A percentile compares a stretch with the other conserved stretches of the same genome.
phyloP scores from a whole-genome alignment of 1,140 invertebrate genomes.

The Diachasma alloeum region DNA sequence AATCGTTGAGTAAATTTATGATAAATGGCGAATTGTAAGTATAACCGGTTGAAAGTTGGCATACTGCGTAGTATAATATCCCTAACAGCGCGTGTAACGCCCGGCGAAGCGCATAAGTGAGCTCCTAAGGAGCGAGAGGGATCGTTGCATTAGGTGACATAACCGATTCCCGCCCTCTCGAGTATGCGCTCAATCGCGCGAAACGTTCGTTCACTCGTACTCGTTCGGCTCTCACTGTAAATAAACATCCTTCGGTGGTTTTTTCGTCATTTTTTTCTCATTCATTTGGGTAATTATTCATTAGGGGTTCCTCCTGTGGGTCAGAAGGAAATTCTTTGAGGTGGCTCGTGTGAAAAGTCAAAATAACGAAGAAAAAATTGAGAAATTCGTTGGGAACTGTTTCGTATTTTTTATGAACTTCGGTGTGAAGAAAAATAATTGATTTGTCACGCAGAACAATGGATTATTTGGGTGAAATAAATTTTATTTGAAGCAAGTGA shows the following conservation, averaged over 20 bases:
- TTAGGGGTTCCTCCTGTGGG: no score
- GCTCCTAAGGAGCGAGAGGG: constrained; percentile 4
- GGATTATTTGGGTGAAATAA: no score
- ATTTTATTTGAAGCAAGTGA: no score
- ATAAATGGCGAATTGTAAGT: background rate
- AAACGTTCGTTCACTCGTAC: constrained; percentile 11
- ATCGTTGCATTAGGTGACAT: constrained; percentile 11
- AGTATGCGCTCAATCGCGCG: constrained; percentile 7
- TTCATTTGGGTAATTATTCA: background rate
- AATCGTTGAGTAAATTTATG: background rate
- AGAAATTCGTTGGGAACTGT: no score
- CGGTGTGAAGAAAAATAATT: no score
- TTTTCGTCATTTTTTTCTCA: background rate
- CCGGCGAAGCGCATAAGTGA: background rate
- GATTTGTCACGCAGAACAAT: no score
- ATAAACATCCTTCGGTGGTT: background rate
- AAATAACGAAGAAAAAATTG: no score
- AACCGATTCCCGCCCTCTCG: constrained; percentile 5
- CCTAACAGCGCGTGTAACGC: background rate
- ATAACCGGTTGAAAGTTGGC: constrained; percentile 3
- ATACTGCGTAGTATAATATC: constrained; percentile 4
- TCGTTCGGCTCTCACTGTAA: background rate
- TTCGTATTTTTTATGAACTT: no score
- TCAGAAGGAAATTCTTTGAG: no score
- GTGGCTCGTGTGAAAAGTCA: no score